Percentiles rank a stretch among this genome's conserved stretches.
Evolutionary conservation across 2,113 vertebrate genomes (phyloP).

Genomic region (Pteruthius melanotis): DNA sequence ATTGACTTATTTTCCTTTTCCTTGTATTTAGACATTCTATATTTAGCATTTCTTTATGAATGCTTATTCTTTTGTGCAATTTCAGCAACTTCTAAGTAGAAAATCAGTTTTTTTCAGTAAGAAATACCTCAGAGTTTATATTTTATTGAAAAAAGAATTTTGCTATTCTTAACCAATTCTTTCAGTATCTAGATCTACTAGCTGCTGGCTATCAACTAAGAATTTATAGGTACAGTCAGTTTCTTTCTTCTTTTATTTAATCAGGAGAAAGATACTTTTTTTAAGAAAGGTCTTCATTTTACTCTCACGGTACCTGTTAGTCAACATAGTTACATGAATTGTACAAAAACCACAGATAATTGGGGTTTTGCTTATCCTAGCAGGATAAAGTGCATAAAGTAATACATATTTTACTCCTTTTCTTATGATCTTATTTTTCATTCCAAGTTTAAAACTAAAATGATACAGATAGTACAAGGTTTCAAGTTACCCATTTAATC

Average conservation of each 20-base stretch:
- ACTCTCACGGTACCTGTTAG: background rate
- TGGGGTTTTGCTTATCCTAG: background rate
- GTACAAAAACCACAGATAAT: background rate
- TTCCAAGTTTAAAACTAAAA: background rate
- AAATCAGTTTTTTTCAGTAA: background rate
- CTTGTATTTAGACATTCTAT: background rate
- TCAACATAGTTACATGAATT: background rate
- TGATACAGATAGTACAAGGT: background rate
- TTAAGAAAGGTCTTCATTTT: background rate
- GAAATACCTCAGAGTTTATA: background rate
- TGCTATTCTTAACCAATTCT: background rate
- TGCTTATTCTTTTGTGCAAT: background rate
- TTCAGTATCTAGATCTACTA: background rate
- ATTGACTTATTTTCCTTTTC: background rate
- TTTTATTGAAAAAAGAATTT: background rate
- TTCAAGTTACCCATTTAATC: background rate
- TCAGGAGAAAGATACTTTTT: background rate
- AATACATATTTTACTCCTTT: background rate
- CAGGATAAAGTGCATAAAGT: background rate
- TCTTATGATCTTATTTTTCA: background rate
- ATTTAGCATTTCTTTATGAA: background rate
- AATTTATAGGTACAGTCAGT: background rate
- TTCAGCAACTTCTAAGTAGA: background rate
- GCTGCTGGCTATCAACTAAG: background rate
- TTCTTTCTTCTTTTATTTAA: background rate